These are phyloP conservation scores for Prunella fulvescens DNA, from an alignment of 2,113 vertebrate genomes.

Conservation along the genomic window DNA sequence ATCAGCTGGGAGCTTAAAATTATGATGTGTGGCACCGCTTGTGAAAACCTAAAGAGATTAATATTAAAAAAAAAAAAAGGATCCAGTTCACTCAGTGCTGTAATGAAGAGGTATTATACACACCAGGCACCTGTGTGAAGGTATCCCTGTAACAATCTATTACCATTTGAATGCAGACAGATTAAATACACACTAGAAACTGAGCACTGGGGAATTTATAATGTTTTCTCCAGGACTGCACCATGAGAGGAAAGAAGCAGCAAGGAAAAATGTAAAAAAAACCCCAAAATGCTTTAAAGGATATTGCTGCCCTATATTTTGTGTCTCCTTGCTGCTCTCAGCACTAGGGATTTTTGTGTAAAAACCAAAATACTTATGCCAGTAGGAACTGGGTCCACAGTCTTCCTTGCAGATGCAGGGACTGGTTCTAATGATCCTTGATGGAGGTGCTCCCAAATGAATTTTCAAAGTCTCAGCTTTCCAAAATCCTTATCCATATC, in stretches of 20 bases:
- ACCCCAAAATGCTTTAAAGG: background rate
- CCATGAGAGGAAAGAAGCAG: background rate
- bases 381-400: background rate
- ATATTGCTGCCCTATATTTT: background rate
- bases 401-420: background rate
- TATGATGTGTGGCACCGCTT: background rate
- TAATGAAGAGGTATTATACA: constrained; percentile 32
- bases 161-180: constrained; percentile 17
- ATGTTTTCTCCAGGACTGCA: background rate
- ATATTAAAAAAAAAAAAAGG: background rate
- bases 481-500: background rate
- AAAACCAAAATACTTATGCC: background rate
- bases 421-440: background rate
- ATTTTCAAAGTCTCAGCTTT: background rate
- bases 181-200: background rate
- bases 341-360: background rate
- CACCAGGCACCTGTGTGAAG: constrained; percentile 31
- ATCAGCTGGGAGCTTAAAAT: constrained; percentile 18
- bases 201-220: background rate
- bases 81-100: background rate
- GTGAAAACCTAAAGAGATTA: constrained; percentile 29
- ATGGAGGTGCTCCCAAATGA: background rate
- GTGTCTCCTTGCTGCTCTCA: background rate
- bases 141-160: background rate
- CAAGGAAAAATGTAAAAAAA: background rate